Percentiles rank a stretch among this genome's conserved stretches.
Conservation (phyloP, 2,888 invertebrate species). For the Hyposoter didymator region DNA sequence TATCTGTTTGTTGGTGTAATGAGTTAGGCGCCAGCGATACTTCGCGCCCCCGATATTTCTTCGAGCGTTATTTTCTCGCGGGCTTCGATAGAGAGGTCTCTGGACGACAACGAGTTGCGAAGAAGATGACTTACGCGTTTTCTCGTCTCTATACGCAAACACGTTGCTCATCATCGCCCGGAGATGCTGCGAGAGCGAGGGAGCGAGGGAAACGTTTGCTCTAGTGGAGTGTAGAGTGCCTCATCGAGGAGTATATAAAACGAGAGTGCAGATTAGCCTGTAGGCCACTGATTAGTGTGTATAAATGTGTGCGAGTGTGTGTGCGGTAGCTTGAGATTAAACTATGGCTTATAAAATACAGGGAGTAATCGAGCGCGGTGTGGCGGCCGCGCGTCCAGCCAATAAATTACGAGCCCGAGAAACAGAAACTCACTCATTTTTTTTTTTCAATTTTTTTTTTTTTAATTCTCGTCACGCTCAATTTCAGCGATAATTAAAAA, state of each 20-base stretch:
- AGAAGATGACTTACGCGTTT: constrained; percentile 47
- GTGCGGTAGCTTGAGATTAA: constrained; percentile 41
- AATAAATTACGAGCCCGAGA: constrained; percentile 62
- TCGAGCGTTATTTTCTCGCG: constrained; percentile 61
- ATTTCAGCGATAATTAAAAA: constrained; percentile 58
- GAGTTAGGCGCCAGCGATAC: constrained; percentile 71
- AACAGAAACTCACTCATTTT: constrained; percentile 51
- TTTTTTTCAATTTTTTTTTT: constrained; percentile 11
- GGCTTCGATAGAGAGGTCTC: constrained; percentile 51
- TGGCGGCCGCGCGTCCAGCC: constrained; percentile 54
- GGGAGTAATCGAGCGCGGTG: constrained; percentile 47
- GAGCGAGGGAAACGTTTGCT: background rate
- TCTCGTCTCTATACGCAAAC: constrained; percentile 9
- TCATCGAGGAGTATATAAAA: constrained; percentile 60
- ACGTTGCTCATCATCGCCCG: constrained; percentile 11
- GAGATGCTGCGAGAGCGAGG: background rate
- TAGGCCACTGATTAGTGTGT: constrained; percentile 49
- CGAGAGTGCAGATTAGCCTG: constrained; percentile 66
- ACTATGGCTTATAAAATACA: constrained; percentile 25
- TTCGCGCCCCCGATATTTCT: constrained; percentile 67
- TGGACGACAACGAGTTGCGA: background rate
- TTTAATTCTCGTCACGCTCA: constrained; percentile 37
- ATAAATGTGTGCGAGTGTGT: background rate
- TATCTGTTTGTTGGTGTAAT: constrained; percentile 58
- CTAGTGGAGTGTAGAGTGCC: constrained; percentile 32